Evolutionary conservation across 1,140 invertebrate species (phyloP).

Genomic region (Orussus abietinus): DNA sequence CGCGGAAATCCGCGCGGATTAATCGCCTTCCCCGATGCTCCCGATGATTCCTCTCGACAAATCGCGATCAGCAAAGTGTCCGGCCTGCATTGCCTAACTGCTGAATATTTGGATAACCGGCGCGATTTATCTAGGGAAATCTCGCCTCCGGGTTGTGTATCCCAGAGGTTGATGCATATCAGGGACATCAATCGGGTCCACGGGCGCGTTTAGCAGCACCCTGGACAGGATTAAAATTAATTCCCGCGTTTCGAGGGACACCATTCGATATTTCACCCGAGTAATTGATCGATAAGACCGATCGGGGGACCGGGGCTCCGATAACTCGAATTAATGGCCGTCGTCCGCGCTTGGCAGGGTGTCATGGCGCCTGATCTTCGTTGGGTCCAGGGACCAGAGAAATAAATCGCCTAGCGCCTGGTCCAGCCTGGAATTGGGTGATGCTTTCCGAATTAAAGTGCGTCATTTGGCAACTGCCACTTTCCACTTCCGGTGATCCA

Average conservation of each 20-base stretch:
- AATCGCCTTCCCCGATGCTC: background rate
- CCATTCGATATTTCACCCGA: no score
- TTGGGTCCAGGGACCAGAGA: background rate
- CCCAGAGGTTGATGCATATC: background rate
- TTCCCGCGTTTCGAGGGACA: background rate
- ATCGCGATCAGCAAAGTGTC: no score
- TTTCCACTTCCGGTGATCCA: slow-evolving; percentile 13
- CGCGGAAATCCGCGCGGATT: background rate
- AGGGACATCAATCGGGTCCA: no score
- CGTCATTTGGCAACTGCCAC: slow-evolving; percentile 15
- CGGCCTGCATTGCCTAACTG: no score
- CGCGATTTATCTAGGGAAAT: background rate
- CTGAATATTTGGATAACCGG: background rate
- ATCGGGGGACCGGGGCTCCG: no score
- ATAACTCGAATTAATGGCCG: no score
- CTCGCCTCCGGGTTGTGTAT: background rate
- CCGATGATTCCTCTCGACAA: no score
- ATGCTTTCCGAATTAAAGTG: slow-evolving; percentile 1
- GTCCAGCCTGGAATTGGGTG: slow-evolving; percentile 3
- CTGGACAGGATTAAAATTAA: background rate
- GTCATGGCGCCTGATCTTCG: no score
- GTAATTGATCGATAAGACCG: no score
- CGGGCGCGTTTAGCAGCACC: no score
- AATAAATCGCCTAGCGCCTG: background rate
- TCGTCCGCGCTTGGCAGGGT: no score